A percentile compares a stretch with the other conserved stretches of the same genome.
Conservation (phyloP, 2,797 vertebrate genomes). For the Leucoraja ocellata region DNA sequence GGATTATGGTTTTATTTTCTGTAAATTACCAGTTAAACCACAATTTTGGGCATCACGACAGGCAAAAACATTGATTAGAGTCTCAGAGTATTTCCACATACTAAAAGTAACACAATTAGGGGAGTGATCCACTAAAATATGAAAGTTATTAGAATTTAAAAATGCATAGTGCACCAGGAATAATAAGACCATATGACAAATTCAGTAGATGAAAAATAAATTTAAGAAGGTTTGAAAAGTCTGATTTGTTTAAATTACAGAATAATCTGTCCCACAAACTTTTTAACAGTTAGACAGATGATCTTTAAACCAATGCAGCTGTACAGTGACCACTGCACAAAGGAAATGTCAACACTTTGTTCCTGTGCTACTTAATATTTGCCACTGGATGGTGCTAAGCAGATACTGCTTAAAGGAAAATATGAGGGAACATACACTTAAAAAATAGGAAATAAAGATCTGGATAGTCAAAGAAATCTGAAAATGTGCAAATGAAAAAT, state of each 20-base stretch:
- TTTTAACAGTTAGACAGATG: background rate
- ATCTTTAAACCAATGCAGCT: background rate
- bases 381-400: background rate
- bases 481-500: background rate
- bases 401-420: background rate
- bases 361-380: background rate
- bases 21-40: background rate
- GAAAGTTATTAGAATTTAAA: background rate
- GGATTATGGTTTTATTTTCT: background rate
- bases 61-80: background rate
- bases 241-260: no score
- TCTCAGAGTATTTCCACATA: background rate
- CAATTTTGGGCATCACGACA: background rate
- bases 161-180: background rate
- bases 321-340: background rate
- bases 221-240: background rate
- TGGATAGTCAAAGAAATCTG: background rate
- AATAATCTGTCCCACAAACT: background rate
- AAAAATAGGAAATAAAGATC: background rate
- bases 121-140: background rate
- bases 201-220: background rate
- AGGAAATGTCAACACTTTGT: background rate
- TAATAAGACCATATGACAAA: background rate
- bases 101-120: background rate
- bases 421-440: background rate